Evolutionary conservation across 2,797 vertebrate species (phyloP).

Genomic region (Muscicapa striata): DNA sequence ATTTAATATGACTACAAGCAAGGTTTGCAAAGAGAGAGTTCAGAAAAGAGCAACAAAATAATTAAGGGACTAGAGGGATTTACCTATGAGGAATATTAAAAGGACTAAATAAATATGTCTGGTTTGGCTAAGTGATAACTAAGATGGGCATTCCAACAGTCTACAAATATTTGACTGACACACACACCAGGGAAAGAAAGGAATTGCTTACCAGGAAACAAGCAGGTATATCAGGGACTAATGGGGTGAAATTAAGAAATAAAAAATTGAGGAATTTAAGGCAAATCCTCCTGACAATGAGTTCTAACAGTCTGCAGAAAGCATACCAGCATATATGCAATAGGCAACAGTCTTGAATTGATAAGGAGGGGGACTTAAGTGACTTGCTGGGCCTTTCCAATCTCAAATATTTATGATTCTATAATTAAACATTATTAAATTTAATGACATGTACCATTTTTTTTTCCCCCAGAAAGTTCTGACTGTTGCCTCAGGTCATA

Average conservation of each 20-base stretch:
- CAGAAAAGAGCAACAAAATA: constrained; percentile 61
- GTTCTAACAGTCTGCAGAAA: constrained; percentile 10
- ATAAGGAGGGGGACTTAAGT: constrained; percentile 15
- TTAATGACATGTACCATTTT: constrained; percentile 28
- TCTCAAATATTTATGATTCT: constrained; percentile 70
- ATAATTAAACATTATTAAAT: constrained; percentile 69
- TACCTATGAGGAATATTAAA: constrained; percentile 63
- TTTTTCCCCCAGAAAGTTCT: not conserved
- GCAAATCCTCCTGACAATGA: constrained; percentile 45
- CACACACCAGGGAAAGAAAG: constrained; percentile 20
- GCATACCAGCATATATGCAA: not conserved
- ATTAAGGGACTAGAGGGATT: constrained; percentile 61
- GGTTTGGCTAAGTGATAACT: constrained; percentile 50
- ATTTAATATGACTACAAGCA: not conserved
- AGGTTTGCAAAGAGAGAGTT: constrained; percentile 12
- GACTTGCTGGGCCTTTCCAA: constrained; percentile 46
- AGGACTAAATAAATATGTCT: constrained; percentile 66
- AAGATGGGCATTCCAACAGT: constrained; percentile 29
- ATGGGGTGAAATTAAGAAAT: constrained; percentile 57
- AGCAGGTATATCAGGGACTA: constrained; percentile 15
- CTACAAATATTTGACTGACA: constrained; percentile 70
- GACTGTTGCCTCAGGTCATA: constrained; percentile 47
- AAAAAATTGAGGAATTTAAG: constrained; percentile 49
- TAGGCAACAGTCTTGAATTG: not conserved
- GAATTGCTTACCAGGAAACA: constrained; percentile 46